phyloP scores from a whole-genome alignment of 2,113 vertebrate species.

The Lota lota region DNA sequence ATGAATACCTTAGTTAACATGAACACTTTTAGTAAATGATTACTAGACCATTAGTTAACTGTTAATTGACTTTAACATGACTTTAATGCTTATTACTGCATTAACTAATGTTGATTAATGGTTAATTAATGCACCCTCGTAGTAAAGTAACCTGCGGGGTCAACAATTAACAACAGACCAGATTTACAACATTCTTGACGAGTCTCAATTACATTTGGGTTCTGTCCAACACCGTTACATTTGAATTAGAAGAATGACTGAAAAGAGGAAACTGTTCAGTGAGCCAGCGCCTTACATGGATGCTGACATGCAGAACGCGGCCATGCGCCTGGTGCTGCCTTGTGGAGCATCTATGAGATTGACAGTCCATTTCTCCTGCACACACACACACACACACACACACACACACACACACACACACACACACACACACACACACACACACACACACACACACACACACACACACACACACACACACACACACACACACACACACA shows the following conservation, averaged over 20 bases:
- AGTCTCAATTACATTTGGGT: no score
- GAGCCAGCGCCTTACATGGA: slow-evolving; percentile 45
- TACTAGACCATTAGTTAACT: no score
- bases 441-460: not conserved
- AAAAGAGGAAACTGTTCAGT: not conserved
- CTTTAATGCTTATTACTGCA: no score
- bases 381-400: not conserved
- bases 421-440: not conserved
- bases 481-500: not conserved
- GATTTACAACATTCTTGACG: no score
- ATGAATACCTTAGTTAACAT: no score
- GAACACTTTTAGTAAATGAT: no score
- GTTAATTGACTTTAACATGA: no score
- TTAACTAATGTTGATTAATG: no score
- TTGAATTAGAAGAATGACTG: not conserved
- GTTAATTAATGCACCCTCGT: no score
- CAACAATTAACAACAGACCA: no score
- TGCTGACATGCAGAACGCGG: slow-evolving; percentile 45
- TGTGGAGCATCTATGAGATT: slow-evolving; percentile 49
- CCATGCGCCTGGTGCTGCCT: slow-evolving; percentile 58
- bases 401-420: not conserved
- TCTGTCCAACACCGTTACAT: no score
- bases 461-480: not conserved
- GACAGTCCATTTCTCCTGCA: slow-evolving; percentile 57
- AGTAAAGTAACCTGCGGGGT: no score